Evolutionary conservation across 2,113 vertebrate species (phyloP).

Genomic region (Crotalus horridus): DNA sequence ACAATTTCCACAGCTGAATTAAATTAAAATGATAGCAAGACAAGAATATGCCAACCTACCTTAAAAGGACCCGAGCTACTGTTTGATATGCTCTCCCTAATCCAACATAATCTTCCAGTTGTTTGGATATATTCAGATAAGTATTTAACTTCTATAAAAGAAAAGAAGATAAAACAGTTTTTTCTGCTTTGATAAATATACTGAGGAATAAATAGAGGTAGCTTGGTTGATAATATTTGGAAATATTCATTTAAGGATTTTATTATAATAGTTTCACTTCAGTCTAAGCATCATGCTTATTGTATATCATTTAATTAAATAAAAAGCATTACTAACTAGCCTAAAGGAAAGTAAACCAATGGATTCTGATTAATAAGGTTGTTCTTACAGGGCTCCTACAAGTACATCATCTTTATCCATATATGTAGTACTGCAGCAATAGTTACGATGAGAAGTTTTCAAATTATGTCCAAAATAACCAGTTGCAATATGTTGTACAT

Average conservation of each 20-base stretch:
- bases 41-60: conserved; percentile 68
- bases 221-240: background rate
- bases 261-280: conserved; percentile 27
- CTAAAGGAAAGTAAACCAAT: conserved; percentile 4
- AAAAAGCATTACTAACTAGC: conserved; percentile 1
- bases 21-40: conserved; percentile 66
- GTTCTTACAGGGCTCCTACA: conserved; percentile 8
- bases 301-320: background rate
- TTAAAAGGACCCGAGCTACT: conserved; percentile 69
- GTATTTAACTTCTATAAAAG: conserved; percentile 60
- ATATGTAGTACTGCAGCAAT: background rate
- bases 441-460: background rate
- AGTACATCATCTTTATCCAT: background rate
- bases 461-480: background rate
- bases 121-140: conserved; percentile 65
- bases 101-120: conserved; percentile 62
- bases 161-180: background rate
- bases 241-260: background rate
- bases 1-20: conserved; percentile 75
- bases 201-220: background rate
- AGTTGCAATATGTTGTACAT: background rate
- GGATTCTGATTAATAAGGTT: background rate
- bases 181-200: background rate
- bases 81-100: conserved; percentile 73
- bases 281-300: background rate